Base-by-base conservation (phyloP, 2,888 invertebrate species). In the Chirona hameri region DNA sequence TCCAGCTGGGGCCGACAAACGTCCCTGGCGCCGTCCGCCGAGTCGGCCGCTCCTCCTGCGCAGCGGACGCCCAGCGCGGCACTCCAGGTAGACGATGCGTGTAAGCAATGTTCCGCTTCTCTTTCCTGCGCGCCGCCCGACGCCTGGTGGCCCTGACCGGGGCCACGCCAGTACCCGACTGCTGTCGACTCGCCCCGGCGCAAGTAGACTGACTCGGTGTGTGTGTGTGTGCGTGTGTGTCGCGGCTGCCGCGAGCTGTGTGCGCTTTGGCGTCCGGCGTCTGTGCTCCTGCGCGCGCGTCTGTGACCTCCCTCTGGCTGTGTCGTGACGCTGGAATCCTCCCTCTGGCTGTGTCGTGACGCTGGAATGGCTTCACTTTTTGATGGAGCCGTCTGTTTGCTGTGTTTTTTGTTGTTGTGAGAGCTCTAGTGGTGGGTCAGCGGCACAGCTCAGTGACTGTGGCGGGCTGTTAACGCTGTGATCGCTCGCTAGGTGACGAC, bases 61-160 rank as follows among this genome's bases (percentile, higher is more conserved):
- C 72, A 31, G 31, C 69, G 27, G 69, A 24, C 29, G 24, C 2
- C 12, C 69, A 29, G 27, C 69, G 10, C 27, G 27, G 14, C 27
- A 29, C 69, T 27, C 24, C 72, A 72, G 72, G 72, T 72, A 72
- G 72, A 72, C 31, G 72, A 72, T 18, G 72, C 72, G 72, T 72
- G 72, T 72, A 72, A 72, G 72, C 72, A 72, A 72, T 72, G 72
- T 31, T 72, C 39, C 31, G 72, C 72, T 72, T 72, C 39, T 72
- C 18, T 72, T 39, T 4, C 10, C 72, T 10, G 9, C 69, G 27
- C 60, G 24, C 60, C 24, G 24, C 27, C 69, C 27, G 69, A 31
- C 72, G 72, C 39, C 72, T 29, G 69, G n/a, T 2, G 72, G 72
- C 31, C 39, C 15, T 15, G 21, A 39, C 72, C 12, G 31, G 72